These are phyloP conservation scores for Hartigia nigra DNA, from an alignment of 2,888 invertebrate species.

Conservation along the genomic window DNA sequence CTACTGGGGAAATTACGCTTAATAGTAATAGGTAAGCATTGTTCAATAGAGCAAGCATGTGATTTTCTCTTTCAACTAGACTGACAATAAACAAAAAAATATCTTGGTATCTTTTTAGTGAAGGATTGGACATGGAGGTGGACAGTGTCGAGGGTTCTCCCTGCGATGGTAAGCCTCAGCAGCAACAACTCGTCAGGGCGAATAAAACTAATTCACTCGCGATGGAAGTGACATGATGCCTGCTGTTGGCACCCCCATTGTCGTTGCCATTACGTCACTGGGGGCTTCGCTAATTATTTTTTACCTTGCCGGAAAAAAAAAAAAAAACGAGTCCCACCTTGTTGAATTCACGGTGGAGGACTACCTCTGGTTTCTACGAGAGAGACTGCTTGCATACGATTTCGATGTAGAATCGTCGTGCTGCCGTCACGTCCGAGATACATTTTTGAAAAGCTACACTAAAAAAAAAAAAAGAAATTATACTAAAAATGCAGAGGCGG, in stretches of 20 bases:
- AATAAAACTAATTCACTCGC: conserved; percentile 69
- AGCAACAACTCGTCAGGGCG: conserved; percentile 67
- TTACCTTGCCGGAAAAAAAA: conserved; percentile 47
- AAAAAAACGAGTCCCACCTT: background rate
- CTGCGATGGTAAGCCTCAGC: conserved; percentile 62
- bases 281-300: conserved; percentile 58
- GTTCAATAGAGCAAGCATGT: background rate
- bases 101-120: conserved; percentile 58
- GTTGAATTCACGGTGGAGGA: background rate
- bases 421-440: background rate
- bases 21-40: conserved; percentile 71
- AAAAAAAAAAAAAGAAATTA: background rate
- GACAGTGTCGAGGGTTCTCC: conserved; percentile 57
- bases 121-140: conserved; percentile 61
- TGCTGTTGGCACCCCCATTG: conserved; percentile 62
- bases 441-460: background rate
- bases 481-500: background rate
- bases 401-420: background rate
- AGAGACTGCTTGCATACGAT: background rate
- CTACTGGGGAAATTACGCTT: conserved; percentile 69
- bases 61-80: background rate
- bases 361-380: background rate
- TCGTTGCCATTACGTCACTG: conserved; percentile 57
- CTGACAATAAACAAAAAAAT: no score
- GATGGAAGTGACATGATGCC: conserved; percentile 75